A percentile compares a stretch with the other conserved stretches of the same genome.
Conservation (phyloP, 2,797 vertebrate species). For the Ataeniobius toweri region DNA sequence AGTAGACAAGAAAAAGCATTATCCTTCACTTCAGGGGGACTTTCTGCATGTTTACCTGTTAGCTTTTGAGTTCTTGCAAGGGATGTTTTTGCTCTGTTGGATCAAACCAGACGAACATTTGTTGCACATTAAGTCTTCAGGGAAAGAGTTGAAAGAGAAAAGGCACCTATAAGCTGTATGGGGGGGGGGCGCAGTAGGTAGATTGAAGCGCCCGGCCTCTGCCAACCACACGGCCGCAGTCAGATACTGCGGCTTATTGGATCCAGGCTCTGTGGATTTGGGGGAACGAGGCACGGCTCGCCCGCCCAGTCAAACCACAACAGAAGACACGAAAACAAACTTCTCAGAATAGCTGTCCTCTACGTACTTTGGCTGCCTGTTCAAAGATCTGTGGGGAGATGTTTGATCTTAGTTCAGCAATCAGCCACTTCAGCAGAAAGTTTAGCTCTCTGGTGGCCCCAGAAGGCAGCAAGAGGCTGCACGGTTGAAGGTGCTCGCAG, state of each 20-base stretch:
- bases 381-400: slow-evolving; percentile 76
- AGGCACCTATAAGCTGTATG: slow-evolving; percentile 62
- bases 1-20: slow-evolving; percentile 47
- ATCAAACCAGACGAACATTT: slow-evolving; percentile 69
- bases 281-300: slow-evolving; percentile 84
- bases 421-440: slow-evolving; percentile 60
- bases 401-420: slow-evolving; percentile 79
- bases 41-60: slow-evolving; percentile 61
- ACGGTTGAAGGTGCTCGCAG: too few species aligned
- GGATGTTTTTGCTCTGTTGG: slow-evolving; percentile 37
- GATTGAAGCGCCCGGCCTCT: slow-evolving; percentile 84
- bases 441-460: slow-evolving; percentile 67
- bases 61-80: slow-evolving; percentile 31
- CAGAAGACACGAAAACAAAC: slow-evolving; percentile 86
- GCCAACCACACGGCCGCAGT: slow-evolving; percentile 90
- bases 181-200: slow-evolving; percentile 82
- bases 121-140: slow-evolving; percentile 71
- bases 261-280: slow-evolving; percentile 90
- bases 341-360: slow-evolving; percentile 76
- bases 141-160: slow-evolving; percentile 51
- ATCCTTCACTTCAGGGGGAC: slow-evolving; percentile 16
- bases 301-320: slow-evolving; percentile 87
- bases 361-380: slow-evolving; percentile 70
- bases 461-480: slow-evolving; percentile 56
- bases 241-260: slow-evolving; percentile 90